phyloP scores from a whole-genome alignment of 2,797 vertebrate species.

The Erpetoichthys calabaricus region DNA sequence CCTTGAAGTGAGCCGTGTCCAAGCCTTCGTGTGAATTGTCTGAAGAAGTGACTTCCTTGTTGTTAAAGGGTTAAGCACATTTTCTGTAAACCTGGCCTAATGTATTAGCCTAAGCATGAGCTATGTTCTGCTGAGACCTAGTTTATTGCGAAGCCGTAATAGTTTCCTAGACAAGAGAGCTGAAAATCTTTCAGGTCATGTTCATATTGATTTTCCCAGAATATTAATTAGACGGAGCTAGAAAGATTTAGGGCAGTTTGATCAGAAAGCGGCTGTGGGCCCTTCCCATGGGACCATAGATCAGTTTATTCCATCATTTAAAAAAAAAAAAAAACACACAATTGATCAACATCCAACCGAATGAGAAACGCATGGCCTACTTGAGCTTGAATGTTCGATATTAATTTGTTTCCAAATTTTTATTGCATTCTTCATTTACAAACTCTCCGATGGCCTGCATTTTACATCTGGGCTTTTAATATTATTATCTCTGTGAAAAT shows the following conservation, averaged over 20 bases:
- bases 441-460: conserved; percentile 13
- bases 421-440: conserved; percentile 4
- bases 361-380: conserved; percentile 13
- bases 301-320: conserved; percentile 17
- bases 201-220: conserved; percentile 15
- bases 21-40: too few species aligned
- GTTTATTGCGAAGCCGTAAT: background rate
- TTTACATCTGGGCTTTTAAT: conserved; percentile 20
- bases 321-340: conserved; percentile 10
- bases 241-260: conserved; percentile 2
- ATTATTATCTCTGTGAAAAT: conserved; percentile 23
- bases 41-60: background rate
- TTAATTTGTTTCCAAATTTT: conserved; percentile 18
- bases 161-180: background rate
- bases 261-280: conserved; percentile 13
- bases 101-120: conserved; percentile 9
- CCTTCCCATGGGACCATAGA: conserved; percentile 15
- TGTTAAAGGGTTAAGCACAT: background rate
- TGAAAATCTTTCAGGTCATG: conserved; percentile 5
- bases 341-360: conserved; percentile 14
- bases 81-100: conserved; percentile 8
- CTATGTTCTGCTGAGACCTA: background rate
- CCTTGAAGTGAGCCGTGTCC: too few species aligned
- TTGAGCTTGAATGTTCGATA: conserved; percentile 12
- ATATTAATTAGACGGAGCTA: conserved; percentile 17